phyloP scores from a whole-genome alignment of 2,888 invertebrate genomes.

The Trichogramma evanescens region DNA sequence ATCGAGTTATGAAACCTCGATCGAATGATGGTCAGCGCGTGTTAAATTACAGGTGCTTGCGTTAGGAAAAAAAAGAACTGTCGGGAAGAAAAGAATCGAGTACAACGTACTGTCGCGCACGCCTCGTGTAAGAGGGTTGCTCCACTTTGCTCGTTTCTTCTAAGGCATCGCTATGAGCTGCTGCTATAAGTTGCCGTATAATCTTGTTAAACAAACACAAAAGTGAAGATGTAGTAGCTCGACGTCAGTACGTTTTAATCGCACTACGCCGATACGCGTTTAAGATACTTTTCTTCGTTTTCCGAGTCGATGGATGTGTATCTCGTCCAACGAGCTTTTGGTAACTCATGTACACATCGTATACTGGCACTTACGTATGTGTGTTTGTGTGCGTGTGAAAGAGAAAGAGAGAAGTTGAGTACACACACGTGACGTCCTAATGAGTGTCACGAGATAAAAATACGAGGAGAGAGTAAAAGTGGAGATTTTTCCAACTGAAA shows the following conservation, averaged over 20 bases:
- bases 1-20: no score
- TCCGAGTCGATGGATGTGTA: no score
- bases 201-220: slow-evolving; percentile 3
- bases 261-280: not conserved
- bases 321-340: no score
- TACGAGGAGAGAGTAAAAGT: not conserved
- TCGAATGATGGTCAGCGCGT: no score
- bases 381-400: no score
- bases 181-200: not conserved
- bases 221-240: slow-evolving; percentile 3
- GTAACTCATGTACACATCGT: no score
- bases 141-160: slow-evolving; percentile 6
- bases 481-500: slow-evolving; percentile 3
- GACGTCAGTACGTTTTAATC: not conserved
- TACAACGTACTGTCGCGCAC: no score
- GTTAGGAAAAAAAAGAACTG: no score
- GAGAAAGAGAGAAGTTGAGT: no score
- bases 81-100: no score
- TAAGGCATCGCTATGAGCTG: slow-evolving; percentile 3
- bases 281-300: not conserved
- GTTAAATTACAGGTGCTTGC: no score
- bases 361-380: no score
- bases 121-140: not conserved
- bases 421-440: not conserved
- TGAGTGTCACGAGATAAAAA: slow-evolving; percentile 7